phyloP scores from a whole-genome alignment of 2,888 invertebrate species.

The Synanthedon tipuliformis region DNA sequence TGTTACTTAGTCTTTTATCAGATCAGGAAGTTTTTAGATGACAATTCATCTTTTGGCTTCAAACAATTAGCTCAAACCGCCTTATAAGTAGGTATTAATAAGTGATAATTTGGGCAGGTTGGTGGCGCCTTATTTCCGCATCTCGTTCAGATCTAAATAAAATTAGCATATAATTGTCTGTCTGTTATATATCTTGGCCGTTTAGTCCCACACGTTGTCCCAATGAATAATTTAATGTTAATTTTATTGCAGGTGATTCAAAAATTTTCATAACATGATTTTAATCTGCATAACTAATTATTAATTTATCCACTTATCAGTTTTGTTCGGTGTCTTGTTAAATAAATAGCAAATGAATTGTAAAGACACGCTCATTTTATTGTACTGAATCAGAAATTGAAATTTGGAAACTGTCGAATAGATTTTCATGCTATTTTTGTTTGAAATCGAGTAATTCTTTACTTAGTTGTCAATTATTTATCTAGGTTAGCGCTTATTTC shows the following conservation, averaged over 20 bases:
- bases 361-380: too few species aligned
- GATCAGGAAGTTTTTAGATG: conserved; percentile 26
- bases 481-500: too few species aligned
- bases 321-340: too few species aligned
- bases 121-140: conserved; percentile 30
- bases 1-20: conserved; percentile 8
- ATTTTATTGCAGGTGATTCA: background rate
- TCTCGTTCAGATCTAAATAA: conserved; percentile 25
- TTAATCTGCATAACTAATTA: too few species aligned
- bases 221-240: background rate
- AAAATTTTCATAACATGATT: background rate
- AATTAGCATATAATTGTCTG: conserved; percentile 40
- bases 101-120: conserved; percentile 24
- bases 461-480: too few species aligned
- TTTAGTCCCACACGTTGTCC: conserved; percentile 5
- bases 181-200: conserved; percentile 6
- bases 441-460: too few species aligned
- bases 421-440: too few species aligned
- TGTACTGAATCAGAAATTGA: too few species aligned
- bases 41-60: conserved; percentile 26
- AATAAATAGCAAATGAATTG: too few species aligned
- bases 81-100: conserved; percentile 25
- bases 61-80: conserved; percentile 34
- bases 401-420: too few species aligned
- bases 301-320: too few species aligned